Base-by-base conservation (phyloP, 2,888 invertebrate genomes). In the Leptinotarsa peninsularis region DNA sequence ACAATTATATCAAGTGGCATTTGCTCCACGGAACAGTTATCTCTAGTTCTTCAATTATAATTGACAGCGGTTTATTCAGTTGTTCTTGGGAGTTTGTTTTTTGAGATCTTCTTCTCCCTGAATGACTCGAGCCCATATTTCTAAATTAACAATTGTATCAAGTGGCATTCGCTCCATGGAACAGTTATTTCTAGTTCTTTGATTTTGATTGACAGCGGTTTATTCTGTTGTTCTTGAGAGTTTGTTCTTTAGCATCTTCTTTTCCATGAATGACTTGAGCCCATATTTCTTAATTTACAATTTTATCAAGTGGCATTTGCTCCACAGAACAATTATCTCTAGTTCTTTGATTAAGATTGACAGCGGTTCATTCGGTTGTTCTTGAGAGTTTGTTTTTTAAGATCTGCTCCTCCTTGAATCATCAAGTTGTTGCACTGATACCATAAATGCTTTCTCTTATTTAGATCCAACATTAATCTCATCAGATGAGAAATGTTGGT, bases 271-370 rank as follows among this genome's bases (percentile, higher is more conserved):
- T 5, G 27, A 33, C 27, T 63, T n/a, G 4, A 33, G 14, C 63
- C 17, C 1, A 33, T 33, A 33, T 18, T 33, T n/a, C 10, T 27
- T 0, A 17, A 63, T 33, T n/a, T 2, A 63, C 33, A 33, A 63
- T 33, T 33, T 2, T 2, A 23, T 10, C 56, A 56, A 18, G 14
- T 13, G n/a, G 21, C 18, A 56, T 56, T 56, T 27, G 27, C 27
- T 4, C 4, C 4, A 27, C 14, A 17, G 7, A 56, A n/a, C 56
- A 56, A 1, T 63, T 63, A 63, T 33, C 14, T 63, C 27, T 15
- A 63, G 15, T 63, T 63, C 60, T 63, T 17, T 63, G 60, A 63
- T 63, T 56, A 27, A 33, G 60, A 63, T 63, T 63, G 60, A 63
- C 60, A 63, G 33, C 33, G 33, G 60, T 17, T 27, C 3, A 27